Percentiles rank a stretch among this genome's conserved stretches.
phyloP scores from a whole-genome alignment of 2,888 invertebrate genomes.

The Orchesellides sinensis region DNA sequence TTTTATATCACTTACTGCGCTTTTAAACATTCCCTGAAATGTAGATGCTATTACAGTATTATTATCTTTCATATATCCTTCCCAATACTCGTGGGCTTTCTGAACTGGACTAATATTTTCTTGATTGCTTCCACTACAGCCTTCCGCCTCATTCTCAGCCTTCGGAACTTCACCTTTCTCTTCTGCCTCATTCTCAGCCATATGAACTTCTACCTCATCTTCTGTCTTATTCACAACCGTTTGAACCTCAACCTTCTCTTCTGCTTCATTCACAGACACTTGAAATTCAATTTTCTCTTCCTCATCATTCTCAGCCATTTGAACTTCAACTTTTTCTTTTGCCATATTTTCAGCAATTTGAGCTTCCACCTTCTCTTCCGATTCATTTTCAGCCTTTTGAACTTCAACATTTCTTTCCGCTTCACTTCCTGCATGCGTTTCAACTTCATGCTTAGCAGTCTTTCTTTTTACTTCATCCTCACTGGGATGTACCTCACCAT shows the following conservation, averaged over 20 bases:
- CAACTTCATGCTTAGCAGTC: slow-evolving; percentile 7
- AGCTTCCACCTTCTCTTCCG: slow-evolving; percentile 17
- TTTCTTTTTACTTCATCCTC: slow-evolving; percentile 21
- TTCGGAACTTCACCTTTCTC: neutral
- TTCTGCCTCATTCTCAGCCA: neutral
- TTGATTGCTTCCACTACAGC: slow-evolving; percentile 76
- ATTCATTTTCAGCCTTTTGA: neutral
- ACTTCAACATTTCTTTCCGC: neutral
- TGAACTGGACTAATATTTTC: slow-evolving; percentile 72
- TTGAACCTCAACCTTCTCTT: neutral
- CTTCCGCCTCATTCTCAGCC: slow-evolving; percentile 68
- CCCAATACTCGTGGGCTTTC: slow-evolving; percentile 80
- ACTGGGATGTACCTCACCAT: neutral
- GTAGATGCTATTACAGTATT: slow-evolving; percentile 81
- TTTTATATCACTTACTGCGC: slow-evolving; percentile 79
- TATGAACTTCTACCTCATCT: slow-evolving; percentile 58
- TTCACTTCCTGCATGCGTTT: neutral
- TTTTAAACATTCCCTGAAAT: slow-evolving; percentile 83
- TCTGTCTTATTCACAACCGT: slow-evolving; percentile 63
- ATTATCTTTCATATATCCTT: slow-evolving; percentile 80
- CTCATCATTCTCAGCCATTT: neutral
- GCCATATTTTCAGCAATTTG: no score
- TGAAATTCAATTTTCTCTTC: slow-evolving; percentile 28
- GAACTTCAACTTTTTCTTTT: no score
- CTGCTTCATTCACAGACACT: slow-evolving; percentile 23